These are phyloP conservation scores for Sturnus vulgaris DNA, from an alignment of 2,113 vertebrate genomes.

Conservation along the genomic window DNA sequence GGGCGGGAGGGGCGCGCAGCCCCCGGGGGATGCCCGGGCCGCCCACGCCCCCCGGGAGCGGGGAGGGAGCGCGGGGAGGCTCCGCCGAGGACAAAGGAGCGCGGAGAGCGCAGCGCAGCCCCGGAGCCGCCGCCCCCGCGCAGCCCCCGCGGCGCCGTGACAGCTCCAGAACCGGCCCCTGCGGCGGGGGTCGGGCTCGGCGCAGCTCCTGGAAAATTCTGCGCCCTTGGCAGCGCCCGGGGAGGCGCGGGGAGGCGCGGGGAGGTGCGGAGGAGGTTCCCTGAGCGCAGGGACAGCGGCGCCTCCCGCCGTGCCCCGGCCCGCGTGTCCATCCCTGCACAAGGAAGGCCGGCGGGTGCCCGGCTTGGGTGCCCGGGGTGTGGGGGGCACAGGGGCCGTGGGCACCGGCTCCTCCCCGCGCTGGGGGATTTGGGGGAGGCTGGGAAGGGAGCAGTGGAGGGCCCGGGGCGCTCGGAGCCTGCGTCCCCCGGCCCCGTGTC, in stretches of 20 bases:
- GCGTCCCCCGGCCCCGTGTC: rapidly evolving
- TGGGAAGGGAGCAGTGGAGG: neutral
- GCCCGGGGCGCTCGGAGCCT: neutral
- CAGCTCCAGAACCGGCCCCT: neutral
- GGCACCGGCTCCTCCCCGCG: neutral
- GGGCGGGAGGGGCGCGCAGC: too few species aligned
- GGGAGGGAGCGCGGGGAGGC: neutral
- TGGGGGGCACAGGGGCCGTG: rapidly evolving
- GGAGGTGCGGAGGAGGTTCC: neutral
- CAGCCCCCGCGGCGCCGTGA: neutral
- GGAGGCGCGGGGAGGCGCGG: neutral
- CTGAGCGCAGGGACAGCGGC: neutral
- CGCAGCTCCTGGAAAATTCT: neutral
- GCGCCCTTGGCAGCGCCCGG: neutral
- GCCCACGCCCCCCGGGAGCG: neutral
- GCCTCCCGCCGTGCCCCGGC: neutral
- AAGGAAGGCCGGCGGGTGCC: rapidly evolving
- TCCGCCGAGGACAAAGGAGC: neutral
- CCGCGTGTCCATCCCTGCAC: rapidly evolving
- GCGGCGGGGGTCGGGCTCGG: neutral
- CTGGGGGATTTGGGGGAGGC: rapidly evolving
- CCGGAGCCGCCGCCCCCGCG: neutral
- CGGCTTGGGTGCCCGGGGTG: rapidly evolving
- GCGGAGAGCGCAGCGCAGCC: neutral
- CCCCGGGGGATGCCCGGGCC: too few species aligned